Evolutionary conservation across 2,797 vertebrate species (phyloP).

Genomic region (Paedocypris micromegethes): DNA sequence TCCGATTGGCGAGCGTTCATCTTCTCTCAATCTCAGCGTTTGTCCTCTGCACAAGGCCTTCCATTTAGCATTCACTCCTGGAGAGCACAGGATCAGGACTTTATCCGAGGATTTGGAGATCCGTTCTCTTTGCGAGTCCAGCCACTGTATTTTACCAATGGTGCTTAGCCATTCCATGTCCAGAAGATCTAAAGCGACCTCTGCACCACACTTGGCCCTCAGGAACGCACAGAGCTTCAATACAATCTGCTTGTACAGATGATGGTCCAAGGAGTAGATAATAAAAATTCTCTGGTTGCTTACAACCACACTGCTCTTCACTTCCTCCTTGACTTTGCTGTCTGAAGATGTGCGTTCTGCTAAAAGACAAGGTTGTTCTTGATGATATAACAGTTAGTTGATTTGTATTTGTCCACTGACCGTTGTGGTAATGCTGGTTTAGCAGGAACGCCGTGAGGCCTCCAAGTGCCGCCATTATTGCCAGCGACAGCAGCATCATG

Average conservation of each 20-base stretch:
- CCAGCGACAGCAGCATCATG: background rate
- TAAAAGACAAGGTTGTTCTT: background rate
- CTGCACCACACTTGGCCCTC: constrained; percentile 75
- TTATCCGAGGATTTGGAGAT: constrained; percentile 77
- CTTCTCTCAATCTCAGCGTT: constrained; percentile 72
- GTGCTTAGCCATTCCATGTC: constrained; percentile 74
- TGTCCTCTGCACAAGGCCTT: constrained; percentile 78
- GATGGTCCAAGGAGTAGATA: constrained; percentile 87
- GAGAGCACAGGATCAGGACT: constrained; percentile 86
- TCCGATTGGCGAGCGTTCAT: constrained; percentile 66
- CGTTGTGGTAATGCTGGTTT: constrained; percentile 46
- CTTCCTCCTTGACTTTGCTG: constrained; percentile 1
- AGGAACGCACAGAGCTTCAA: constrained; percentile 86
- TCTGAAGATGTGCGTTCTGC: constrained; percentile 11
- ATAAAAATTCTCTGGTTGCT: constrained; percentile 74
- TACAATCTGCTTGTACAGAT: constrained; percentile 79
- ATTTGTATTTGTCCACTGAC: constrained; percentile 43
- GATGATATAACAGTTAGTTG: background rate
- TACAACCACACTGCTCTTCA: constrained; percentile 25
- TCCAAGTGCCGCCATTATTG: background rate
- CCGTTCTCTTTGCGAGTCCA: constrained; percentile 78
- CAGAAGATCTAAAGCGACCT: constrained; percentile 83
- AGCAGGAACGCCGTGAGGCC: constrained; percentile 44
- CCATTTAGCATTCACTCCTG: constrained; percentile 87
- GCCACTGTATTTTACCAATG: constrained; percentile 80